These are phyloP conservation scores for Colinus virginianus DNA, from an alignment of 2,113 vertebrate species.

Conservation along the genomic window DNA sequence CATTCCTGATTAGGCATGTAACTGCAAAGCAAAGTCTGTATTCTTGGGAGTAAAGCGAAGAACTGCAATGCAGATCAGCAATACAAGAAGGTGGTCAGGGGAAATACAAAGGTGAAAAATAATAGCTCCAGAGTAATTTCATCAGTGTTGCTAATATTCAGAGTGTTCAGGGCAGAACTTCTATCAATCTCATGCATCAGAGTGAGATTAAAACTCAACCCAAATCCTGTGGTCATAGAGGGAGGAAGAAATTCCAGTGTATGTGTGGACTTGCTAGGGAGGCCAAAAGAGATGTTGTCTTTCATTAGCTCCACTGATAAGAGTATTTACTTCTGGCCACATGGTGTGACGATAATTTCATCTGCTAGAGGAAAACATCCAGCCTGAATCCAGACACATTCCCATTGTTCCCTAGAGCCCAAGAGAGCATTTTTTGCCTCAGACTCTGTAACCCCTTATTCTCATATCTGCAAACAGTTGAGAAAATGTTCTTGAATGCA, in stretches of 20 bases:
- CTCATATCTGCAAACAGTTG: background rate
- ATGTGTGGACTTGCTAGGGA: background rate
- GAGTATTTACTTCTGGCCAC: background rate
- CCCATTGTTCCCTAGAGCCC: background rate
- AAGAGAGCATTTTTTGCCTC: background rate
- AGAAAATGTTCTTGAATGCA: background rate
- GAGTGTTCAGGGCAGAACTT: constrained; percentile 31
- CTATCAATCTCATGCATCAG: background rate
- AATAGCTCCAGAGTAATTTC: constrained; percentile 42
- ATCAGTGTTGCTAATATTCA: constrained; percentile 8
- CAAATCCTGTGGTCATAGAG: background rate
- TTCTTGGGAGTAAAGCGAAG: constrained; percentile 10
- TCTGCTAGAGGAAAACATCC: background rate
- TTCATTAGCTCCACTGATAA: background rate
- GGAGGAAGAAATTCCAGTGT: background rate
- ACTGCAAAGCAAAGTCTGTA: constrained; percentile 40
- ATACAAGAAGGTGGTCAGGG: background rate
- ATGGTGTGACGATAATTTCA: background rate
- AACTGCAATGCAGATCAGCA: constrained; percentile 44
- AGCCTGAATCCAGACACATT: background rate
- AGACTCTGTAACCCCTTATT: background rate
- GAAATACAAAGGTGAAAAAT: constrained; percentile 46
- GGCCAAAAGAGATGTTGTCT: background rate
- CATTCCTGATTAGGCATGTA: background rate
- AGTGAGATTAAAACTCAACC: constrained; percentile 23